phyloP scores from a whole-genome alignment of 2,113 vertebrate species.

The Crocuta crocuta region DNA sequence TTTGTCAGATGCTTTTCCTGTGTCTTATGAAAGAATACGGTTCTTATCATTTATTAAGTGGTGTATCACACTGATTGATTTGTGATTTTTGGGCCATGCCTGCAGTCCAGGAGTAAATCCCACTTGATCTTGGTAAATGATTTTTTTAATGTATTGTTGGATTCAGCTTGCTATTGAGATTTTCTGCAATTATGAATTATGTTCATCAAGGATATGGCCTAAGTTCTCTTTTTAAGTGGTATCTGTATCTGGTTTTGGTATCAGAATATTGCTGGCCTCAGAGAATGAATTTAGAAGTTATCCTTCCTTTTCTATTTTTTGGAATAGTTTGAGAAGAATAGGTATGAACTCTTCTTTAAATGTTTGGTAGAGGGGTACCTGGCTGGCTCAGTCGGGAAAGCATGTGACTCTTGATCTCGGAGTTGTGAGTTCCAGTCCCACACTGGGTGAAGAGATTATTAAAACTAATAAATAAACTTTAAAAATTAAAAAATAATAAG shows the following conservation, averaged over 20 bases:
- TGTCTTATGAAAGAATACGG: neutral
- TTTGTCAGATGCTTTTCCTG: neutral
- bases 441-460: no score
- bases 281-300: neutral
- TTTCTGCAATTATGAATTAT: neutral
- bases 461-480: no score
- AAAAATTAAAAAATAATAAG: neutral
- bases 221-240: neutral
- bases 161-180: neutral
- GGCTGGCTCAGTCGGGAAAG: no score
- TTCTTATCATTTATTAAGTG: neutral
- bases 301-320: neutral
- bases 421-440: no score
- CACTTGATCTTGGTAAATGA: neutral
- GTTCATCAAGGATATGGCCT: neutral
- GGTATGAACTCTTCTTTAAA: neutral
- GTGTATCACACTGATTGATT: neutral
- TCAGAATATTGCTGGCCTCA: neutral
- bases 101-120: neutral
- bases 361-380: neutral
- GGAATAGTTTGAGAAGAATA: neutral
- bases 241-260: neutral
- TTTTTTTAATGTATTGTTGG: neutral
- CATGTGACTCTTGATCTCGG: no score
- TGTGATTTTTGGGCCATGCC: neutral